Percentiles rank a stretch among this genome's conserved stretches.
phyloP scores from a whole-genome alignment of 2,797 vertebrate genomes.

The Iguana delicatissima region DNA sequence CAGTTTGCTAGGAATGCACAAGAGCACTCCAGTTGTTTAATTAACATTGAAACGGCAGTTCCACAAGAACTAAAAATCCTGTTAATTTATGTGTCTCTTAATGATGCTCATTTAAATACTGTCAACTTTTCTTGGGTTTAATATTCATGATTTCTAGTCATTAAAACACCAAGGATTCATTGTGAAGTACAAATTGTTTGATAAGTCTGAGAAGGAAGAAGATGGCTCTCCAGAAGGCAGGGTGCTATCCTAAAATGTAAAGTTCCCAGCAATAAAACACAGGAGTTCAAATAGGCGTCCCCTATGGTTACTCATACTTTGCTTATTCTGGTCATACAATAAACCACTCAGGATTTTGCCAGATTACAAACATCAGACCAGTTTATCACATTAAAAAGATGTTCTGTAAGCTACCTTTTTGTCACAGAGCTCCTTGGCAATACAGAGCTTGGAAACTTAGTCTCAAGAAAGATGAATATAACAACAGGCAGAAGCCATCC shows the following conservation, averaged over 20 bases:
- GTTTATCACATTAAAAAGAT: conserved; percentile 64
- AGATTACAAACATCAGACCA: conserved; percentile 60
- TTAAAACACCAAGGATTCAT: conserved; percentile 79
- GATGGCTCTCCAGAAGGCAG: conserved; percentile 70
- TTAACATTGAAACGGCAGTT: conserved; percentile 86
- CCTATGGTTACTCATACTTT: conserved; percentile 70
- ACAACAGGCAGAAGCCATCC: too few relatives aligned
- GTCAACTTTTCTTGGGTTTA: conserved; percentile 85
- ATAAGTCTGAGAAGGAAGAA: conserved; percentile 71
- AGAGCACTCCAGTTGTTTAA: conserved; percentile 86
- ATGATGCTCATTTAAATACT: conserved; percentile 89
- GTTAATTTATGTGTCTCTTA: conserved; percentile 89
- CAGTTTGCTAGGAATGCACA: conserved; percentile 84
- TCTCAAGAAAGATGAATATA: too few relatives aligned
- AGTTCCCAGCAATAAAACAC: conserved; percentile 45
- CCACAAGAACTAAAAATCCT: conserved; percentile 86
- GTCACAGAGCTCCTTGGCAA: conserved; percentile 63
- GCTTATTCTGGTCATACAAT: conserved; percentile 59
- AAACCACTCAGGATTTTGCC: conserved; percentile 62
- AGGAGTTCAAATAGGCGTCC: conserved; percentile 56
- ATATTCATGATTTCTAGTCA: conserved; percentile 86
- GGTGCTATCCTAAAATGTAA: conserved; percentile 57
- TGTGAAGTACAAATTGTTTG: conserved; percentile 73
- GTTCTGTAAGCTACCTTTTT: conserved; percentile 74
- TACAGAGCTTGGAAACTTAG: background rate